A percentile compares a stretch with the other conserved stretches of the same genome.
These are phyloP conservation scores for Neodiprion lecontei DNA, from an alignment of 1,140 invertebrate species.

Conservation along the genomic window DNA sequence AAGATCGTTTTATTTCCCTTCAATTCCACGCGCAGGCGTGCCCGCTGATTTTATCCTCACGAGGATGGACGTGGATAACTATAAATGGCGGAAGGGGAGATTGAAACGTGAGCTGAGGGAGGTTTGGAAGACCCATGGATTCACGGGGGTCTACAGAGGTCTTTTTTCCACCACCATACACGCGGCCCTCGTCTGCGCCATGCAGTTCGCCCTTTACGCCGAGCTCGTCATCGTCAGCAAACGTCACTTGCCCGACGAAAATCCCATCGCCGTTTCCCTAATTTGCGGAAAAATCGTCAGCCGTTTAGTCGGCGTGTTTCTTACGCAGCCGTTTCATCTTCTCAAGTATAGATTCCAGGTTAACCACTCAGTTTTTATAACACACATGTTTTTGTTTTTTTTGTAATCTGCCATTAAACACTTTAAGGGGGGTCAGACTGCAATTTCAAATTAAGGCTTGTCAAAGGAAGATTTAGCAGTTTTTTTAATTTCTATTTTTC, in stretches of 20 bases:
- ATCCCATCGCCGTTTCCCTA: background rate
- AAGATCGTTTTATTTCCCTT: background rate
- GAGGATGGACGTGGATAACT: background rate
- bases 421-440: no score
- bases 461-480: no score
- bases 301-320: background rate
- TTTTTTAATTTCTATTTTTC: no score
- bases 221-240: background rate
- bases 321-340: background rate
- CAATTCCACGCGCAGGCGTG: background rate
- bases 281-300: background rate
- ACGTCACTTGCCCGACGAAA: background rate
- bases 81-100: background rate
- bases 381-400: no score
- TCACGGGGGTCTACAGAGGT: background rate
- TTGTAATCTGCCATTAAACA: no score
- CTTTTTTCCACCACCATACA: background rate
- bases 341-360: conserved; percentile 1
- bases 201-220: background rate
- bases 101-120: background rate
- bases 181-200: background rate
- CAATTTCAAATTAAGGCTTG: no score
- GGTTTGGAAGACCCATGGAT: background rate
- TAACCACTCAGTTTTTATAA: background rate
- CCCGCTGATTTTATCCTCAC: background rate